Evolutionary conservation across 2,888 invertebrate genomes (phyloP).

Genomic region (Protonemura montana): DNA sequence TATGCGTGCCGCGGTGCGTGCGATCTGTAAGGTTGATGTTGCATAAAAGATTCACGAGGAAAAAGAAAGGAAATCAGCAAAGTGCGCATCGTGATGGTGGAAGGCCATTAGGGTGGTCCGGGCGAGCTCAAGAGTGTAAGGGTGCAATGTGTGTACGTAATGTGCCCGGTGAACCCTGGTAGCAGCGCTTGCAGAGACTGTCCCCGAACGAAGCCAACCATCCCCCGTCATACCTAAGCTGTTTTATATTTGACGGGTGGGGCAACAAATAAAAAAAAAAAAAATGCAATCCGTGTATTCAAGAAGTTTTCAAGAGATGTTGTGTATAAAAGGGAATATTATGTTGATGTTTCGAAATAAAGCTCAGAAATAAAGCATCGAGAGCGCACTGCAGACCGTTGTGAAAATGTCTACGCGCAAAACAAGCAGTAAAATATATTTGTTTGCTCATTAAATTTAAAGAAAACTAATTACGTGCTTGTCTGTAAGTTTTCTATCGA

Average conservation of each 20-base stretch:
- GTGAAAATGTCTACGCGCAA: conserved; percentile 14
- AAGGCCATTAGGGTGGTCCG: conserved; percentile 41
- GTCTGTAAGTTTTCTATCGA: conserved; percentile 17
- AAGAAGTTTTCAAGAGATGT: conserved; percentile 31
- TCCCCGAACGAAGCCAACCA: conserved; percentile 12
- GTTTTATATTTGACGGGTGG: conserved; percentile 39
- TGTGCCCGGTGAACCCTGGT: no score
- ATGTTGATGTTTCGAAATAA: conserved; percentile 9
- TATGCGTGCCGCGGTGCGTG: neutral
- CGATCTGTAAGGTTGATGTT: neutral
- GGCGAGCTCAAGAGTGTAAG: conserved; percentile 38
- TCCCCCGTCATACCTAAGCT: conserved; percentile 30
- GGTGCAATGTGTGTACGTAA: conserved; percentile 28
- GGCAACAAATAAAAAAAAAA: conserved; percentile 40
- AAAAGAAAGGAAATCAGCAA: conserved; percentile 33
- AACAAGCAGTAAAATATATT: conserved; percentile 23
- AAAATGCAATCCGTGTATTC: neutral
- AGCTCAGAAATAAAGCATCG: neutral
- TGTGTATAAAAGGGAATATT: conserved; percentile 18
- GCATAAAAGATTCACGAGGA: conserved; percentile 35
- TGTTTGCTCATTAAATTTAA: conserved; percentile 41
- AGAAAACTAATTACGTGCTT: conserved; percentile 40
- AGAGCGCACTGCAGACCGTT: conserved; percentile 8
- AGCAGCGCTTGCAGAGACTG: neutral
- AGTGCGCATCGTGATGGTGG: conserved; percentile 2